Evolutionary conservation across 1,140 invertebrate genomes (phyloP).

Genomic region (Paracyclopina nana): DNA sequence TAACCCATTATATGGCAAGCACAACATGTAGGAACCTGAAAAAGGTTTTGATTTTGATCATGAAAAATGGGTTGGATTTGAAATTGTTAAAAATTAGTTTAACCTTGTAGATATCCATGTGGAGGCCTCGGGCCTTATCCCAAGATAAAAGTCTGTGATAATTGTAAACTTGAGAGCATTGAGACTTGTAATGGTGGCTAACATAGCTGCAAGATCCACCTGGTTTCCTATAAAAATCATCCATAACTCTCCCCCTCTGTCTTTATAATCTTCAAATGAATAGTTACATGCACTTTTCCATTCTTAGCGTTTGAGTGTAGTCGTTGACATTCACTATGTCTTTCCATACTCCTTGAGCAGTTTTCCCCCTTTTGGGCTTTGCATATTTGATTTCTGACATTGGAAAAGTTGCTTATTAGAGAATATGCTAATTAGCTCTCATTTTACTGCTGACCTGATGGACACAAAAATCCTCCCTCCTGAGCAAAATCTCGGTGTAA

Average conservation of each 20-base stretch:
- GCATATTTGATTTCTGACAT: slow-evolving; percentile 54
- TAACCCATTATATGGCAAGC: slow-evolving; percentile 57
- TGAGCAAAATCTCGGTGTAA: background rate
- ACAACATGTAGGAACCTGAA: slow-evolving; percentile 53
- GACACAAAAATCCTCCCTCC: background rate
- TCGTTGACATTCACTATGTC: slow-evolving; percentile 67
- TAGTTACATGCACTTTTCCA: slow-evolving; percentile 58
- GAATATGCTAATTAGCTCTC: too few relatives aligned
- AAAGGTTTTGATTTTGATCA: slow-evolving; percentile 5
- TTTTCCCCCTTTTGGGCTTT: slow-evolving; percentile 53
- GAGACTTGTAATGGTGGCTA: slow-evolving; percentile 53
- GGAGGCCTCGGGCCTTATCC: slow-evolving; percentile 53
- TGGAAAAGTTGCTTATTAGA: too few relatives aligned
- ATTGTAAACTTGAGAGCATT: slow-evolving; percentile 62
- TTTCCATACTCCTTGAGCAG: slow-evolving; percentile 53
- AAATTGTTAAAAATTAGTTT: background rate
- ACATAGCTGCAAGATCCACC: slow-evolving; percentile 52
- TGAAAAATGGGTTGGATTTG: background rate
- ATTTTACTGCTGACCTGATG: background rate
- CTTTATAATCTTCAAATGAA: background rate
- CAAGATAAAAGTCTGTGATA: slow-evolving; percentile 65
- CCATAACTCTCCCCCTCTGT: background rate
- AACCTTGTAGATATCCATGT: slow-evolving; percentile 67
- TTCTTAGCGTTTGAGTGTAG: slow-evolving; percentile 56
- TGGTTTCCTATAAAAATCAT: slow-evolving; percentile 38